phyloP scores from a whole-genome alignment of 2,888 invertebrate species.

The Macrophya alboannulata region DNA sequence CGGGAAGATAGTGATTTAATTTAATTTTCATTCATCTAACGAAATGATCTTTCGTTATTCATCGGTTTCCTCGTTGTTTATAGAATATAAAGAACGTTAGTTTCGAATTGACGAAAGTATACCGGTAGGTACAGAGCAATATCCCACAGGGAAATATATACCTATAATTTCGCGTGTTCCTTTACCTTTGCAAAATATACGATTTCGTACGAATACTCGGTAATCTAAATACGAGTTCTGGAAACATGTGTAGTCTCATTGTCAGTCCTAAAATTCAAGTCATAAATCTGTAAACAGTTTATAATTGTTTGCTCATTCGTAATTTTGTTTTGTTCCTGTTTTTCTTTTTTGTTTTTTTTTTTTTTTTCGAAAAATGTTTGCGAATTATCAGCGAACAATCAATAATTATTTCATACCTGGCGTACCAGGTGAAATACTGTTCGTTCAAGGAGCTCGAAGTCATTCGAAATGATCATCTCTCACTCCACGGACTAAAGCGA shows the following conservation, averaged over 20 bases:
- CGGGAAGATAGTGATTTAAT: conserved; percentile 46
- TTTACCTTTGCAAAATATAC: not conserved
- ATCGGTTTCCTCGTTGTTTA: not conserved
- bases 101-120: conserved; percentile 3
- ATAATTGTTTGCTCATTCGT: not conserved
- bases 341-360: too few species aligned
- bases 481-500: not conserved
- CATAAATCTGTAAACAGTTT: not conserved
- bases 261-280: not conserved
- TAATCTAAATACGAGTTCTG: not conserved
- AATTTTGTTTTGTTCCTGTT: not conserved
- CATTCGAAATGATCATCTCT: conserved; percentile 4
- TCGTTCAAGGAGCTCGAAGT: not conserved
- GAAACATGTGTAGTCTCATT: not conserved
- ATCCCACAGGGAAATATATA: not conserved
- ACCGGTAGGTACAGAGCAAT: not conserved
- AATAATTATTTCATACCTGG: not conserved
- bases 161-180: not conserved
- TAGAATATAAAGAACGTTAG: not conserved
- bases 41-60: not conserved
- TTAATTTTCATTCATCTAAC: not conserved
- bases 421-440: not conserved
- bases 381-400: not conserved
- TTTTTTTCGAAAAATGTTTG: not conserved
- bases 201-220: not conserved